Base-by-base conservation (phyloP, 2,797 vertebrate genomes). In the Tokudaia tokunoshimensis region DNA sequence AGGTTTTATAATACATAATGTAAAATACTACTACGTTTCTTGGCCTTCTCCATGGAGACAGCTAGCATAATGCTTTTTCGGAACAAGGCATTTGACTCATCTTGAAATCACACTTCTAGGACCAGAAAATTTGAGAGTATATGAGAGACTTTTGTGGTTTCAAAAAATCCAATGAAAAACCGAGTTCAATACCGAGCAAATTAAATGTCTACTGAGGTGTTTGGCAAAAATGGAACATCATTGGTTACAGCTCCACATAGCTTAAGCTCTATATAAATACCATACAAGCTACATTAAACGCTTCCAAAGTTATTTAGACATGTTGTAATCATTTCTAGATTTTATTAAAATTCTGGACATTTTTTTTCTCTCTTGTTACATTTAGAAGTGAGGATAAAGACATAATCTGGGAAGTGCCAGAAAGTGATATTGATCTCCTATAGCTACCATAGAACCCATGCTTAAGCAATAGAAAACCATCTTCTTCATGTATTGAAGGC, bases 101-200 rank as follows among this genome's bases (percentile, higher is more conserved):
- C 92, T 96, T 94, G 89, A 95, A 98, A 98, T 98, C 90, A 5
- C 74, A 95, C 34, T 92, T 97, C 93, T 94, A 41, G 72, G 78
- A 94, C 90, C 93, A 93, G 97, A 96, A 95, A 92, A 92, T 94
- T 96, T 95, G 95, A 57, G 86, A 92, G 63, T 59, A 74, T 29
- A 84, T 94, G 57, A 96, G 82, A 80, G 67, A 20, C 17, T 96
- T 97, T 79, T 96, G 1, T 95, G 50, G 89, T 72, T 97, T 79
- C 67, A 91, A 79, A 91, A 85, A 98, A 92, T 97, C 95, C 97
- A 96, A 95, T 74, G 92, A 94, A 41, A 90, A 88, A 81, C 91
- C 57, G 37, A 96, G 97, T 98, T 97, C 96, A 63, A 92, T 76
- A 50, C 34, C 67, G 92, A 92, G 92, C 22, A 97, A 98, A 96